These are phyloP conservation scores for Gobio gobio DNA, from an alignment of 2,113 vertebrate species.

Conservation along the genomic window DNA sequence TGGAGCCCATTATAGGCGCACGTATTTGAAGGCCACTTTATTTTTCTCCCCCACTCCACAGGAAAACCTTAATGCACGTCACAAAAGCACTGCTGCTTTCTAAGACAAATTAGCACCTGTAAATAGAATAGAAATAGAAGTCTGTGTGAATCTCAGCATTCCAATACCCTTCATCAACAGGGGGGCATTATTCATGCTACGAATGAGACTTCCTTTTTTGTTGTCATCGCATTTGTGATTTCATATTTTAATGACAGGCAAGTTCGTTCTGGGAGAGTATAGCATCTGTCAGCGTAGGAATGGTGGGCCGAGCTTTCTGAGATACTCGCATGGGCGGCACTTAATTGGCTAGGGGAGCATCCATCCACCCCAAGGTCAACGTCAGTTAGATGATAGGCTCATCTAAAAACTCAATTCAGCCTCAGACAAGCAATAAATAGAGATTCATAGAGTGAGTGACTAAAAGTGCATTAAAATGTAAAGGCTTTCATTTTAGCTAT, in stretches of 20 bases:
- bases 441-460: slow-evolving; percentile 32
- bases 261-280: background rate
- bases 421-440: slow-evolving; percentile 3
- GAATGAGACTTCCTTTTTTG: background rate
- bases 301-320: background rate
- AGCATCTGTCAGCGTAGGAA: slow-evolving; percentile 15
- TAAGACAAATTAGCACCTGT: slow-evolving; percentile 9
- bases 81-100: slow-evolving; percentile 2
- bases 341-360: slow-evolving; percentile 21
- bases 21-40: background rate
- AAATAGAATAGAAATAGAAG: slow-evolving; percentile 16
- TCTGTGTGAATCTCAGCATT: background rate
- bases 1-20: slow-evolving; percentile 29
- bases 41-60: background rate
- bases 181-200: background rate
- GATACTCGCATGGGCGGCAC: background rate
- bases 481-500: no score
- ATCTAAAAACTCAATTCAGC: slow-evolving; percentile 26
- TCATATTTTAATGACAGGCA: background rate
- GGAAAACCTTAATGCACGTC: background rate
- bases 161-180: background rate
- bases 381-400: background rate
- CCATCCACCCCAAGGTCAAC: slow-evolving; percentile 4
- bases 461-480: slow-evolving; percentile 50
- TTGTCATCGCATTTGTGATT: background rate